These are phyloP conservation scores for Siniperca undulata DNA, from an alignment of 2,797 vertebrate species.

Conservation along the genomic window DNA sequence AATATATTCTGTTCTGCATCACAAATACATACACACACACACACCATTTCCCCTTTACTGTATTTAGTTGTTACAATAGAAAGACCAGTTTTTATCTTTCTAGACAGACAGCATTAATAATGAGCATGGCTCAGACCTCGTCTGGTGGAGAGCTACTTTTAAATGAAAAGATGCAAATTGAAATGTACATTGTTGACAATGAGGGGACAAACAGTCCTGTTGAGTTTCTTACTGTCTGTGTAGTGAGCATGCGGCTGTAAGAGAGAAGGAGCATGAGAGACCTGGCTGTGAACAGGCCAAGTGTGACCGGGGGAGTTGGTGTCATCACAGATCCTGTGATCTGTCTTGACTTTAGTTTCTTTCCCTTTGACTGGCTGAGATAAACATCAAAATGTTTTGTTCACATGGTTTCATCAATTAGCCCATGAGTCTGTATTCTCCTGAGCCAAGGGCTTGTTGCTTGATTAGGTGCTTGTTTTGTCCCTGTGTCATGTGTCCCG, in stretches of 20 bases:
- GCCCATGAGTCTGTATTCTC: background rate
- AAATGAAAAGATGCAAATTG: slow-evolving; percentile 23
- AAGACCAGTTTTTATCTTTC: slow-evolving; percentile 35
- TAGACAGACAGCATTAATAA: slow-evolving; percentile 29
- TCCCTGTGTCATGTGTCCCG: too few species aligned
- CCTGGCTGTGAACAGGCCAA: background rate
- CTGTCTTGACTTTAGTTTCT: slow-evolving; percentile 1
- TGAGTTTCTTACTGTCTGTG: slow-evolving; percentile 18
- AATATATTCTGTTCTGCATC: background rate
- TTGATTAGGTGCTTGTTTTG: slow-evolving; percentile 1
- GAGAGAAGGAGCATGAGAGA: background rate
- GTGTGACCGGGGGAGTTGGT: slow-evolving; percentile 21
- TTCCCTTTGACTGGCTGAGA: background rate
- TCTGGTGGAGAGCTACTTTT: slow-evolving; percentile 6
- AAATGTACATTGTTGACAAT: slow-evolving; percentile 2
- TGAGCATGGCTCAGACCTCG: background rate
- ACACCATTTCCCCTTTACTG: background rate
- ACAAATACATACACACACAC: slow-evolving; percentile 2
- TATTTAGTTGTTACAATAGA: slow-evolving; percentile 4
- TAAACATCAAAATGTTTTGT: slow-evolving; percentile 7
- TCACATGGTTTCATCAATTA: background rate
- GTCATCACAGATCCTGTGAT: slow-evolving; percentile 7
- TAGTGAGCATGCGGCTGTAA: background rate
- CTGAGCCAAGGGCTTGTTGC: background rate
- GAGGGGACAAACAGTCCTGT: background rate